Base-by-base conservation (phyloP, 1,140 invertebrate species). In the Papilio machaon region DNA sequence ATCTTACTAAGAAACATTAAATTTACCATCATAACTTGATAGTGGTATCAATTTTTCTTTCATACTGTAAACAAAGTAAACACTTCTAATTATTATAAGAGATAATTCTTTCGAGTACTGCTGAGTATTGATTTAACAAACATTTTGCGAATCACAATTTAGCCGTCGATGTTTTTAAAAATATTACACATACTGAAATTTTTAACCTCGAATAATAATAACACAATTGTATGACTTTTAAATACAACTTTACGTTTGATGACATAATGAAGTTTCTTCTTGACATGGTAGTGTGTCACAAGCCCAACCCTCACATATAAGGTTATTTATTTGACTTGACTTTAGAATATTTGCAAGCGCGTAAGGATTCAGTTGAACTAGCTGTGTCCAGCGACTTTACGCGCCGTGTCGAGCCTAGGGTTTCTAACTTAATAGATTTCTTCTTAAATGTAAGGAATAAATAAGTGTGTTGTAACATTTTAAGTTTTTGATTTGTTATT, bases 181-280 rank as follows among this genome's bases (percentile, higher is more conserved):
- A 38, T 70, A 70, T 23, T 35, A 70, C 64, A 70, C 64, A 70
- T 70, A 70, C 64, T 70, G 64, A 70, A 70, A 70, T 70, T 70
- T 64, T 70, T 70, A 70, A 38, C 23, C 64, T 70, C 64, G 64
- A 70, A 70, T 38, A 67, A 67, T 70, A 64, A 64, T 64, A 52
- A 52, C 49, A 35, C 64, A 35, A 70, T 23, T 70, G 64, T 70
- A 70, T 70, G 64, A 70, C 64, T 70, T 70, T 70, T 3, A 70
- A 70, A 70, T 70, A 38, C 7, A 35, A 38, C 64, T 70, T 70
- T 70, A 70, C 13, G 35, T 35, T 70, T 35, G 23, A 70, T 70
- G 64, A 70, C 64, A 70, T 70, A 35, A 4, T 70, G 30, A 70
- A 35, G 64, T 70, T 70, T 35, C 64, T 35, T 35, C 23, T 70